Percentiles rank a stretch among this genome's conserved stretches.
Evolutionary conservation across 1,140 invertebrate genomes (phyloP).

Genomic region (Drosophila kurseongensis): DNA sequence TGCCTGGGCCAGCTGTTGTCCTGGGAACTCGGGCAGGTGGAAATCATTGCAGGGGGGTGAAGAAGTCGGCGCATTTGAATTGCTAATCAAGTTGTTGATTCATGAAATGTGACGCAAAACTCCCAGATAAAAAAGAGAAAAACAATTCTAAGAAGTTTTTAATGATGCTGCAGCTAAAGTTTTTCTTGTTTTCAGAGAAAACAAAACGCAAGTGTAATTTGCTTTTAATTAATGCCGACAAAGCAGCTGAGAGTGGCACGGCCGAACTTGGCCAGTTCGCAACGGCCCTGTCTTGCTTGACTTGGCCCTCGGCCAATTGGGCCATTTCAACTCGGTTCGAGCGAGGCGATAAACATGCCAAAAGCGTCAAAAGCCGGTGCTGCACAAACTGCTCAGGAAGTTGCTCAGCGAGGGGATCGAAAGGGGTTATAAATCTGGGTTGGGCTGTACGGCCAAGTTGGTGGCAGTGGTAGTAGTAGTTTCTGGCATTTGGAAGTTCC

Average conservation of each 20-base stretch:
- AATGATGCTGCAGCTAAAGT: slow-evolving; percentile 72
- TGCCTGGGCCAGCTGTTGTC: slow-evolving; percentile 48
- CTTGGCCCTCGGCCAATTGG: slow-evolving; percentile 45
- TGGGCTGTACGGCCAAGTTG: slow-evolving; percentile 4
- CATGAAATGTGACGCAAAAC: slow-evolving; percentile 56
- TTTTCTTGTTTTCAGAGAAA: slow-evolving; percentile 33
- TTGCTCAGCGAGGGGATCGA: slow-evolving; percentile 24
- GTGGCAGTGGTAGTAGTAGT: slow-evolving; percentile 7
- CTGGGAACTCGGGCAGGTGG: slow-evolving; percentile 60
- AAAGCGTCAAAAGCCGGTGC: slow-evolving; percentile 45
- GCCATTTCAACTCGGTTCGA: slow-evolving; percentile 38
- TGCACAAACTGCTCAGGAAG: slow-evolving; percentile 44
- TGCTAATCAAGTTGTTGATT: slow-evolving; percentile 76
- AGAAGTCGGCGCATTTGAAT: slow-evolving; percentile 60
- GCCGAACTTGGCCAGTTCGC: slow-evolving; percentile 20
- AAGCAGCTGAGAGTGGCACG: slow-evolving; percentile 25
- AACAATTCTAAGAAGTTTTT: slow-evolving; percentile 70
- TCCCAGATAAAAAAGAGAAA: slow-evolving; percentile 10
- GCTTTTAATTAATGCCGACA: slow-evolving; percentile 74
- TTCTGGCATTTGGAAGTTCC: slow-evolving; percentile 30
- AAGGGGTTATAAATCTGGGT: slow-evolving; percentile 24
- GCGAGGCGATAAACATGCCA: slow-evolving; percentile 49
- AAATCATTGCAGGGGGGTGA: slow-evolving; percentile 10
- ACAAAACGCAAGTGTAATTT: slow-evolving; percentile 61
- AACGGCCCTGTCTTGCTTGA: slow-evolving; percentile 1